Evolutionary conservation across 2,888 invertebrate genomes (phyloP), one percentile per base, ranked within the genome.

Genomic region (Acleris literana): DNA sequence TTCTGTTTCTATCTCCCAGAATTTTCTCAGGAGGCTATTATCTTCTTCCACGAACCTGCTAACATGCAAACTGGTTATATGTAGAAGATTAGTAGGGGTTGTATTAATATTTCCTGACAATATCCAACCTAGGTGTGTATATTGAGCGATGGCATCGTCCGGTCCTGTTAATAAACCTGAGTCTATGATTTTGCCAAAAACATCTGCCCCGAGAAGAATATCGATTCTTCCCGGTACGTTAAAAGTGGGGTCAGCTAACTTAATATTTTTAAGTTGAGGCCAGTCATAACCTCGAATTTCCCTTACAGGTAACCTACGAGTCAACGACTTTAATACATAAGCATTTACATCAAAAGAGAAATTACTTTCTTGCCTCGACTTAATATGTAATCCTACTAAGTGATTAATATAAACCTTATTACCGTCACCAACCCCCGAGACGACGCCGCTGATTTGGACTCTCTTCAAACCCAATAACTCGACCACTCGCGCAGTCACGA

Each of bases 41-140:
- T 56, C 55, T 48, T 58, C 58, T 25, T 48, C 46, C n/a, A 58
- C 48, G 9, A 20, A 17, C 13, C 43, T 13, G 9, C 39, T 55
- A 43, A 57, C n/a, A 25, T 57, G 57, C 4, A 57, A 25, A 20
- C 46, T 46, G 6, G n/a, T 57, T 9, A 57, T 6, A n/a, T 46
- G 16, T n/a, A 5, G 9, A 13, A 22, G 25, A 2, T 17, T 46
- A 16, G 3, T 16, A 20, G 57, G 17, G 22, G 3, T 46, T 48
- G 46, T 22, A 48, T 25, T 29, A 29, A 29, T 29, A 29, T 29
- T 7, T 7, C 29, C 29, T 6, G 29, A 29, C 29, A 29, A 29
- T n/a, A 57, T 57, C 57, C 57, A 57, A 7, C 57, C 57, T 9
- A 57, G n/a, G n/a, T 57, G 57, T 5, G 57, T n/a, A 6, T 57